These are phyloP conservation scores for Nixonia krombeini DNA, from an alignment of 1,140 invertebrate species.

Conservation along the genomic window DNA sequence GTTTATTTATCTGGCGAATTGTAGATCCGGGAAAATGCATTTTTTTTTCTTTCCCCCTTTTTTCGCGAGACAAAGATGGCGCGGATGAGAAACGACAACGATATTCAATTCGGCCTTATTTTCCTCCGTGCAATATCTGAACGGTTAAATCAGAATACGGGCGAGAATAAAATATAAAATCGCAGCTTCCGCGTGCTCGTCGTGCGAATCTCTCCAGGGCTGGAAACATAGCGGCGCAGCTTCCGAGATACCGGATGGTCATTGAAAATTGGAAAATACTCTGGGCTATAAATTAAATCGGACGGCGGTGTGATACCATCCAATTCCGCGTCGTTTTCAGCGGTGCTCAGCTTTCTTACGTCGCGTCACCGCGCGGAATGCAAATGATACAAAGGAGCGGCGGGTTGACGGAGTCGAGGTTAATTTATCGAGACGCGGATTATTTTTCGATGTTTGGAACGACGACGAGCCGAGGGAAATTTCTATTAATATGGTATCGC, in stretches of 20 bases:
- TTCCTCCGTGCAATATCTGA: slow-evolving; percentile 63
- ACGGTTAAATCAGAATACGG: slow-evolving; percentile 64
- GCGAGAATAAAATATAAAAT: slow-evolving; percentile 66
- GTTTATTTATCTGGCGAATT: too few species aligned
- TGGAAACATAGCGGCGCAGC: slow-evolving; percentile 26
- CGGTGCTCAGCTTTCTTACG: slow-evolving; percentile 16
- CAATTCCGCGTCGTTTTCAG: slow-evolving; percentile 18
- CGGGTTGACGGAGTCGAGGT: too few species aligned
- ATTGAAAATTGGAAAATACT: slow-evolving; percentile 63
- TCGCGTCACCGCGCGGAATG: too few species aligned
- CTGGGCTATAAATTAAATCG: slow-evolving; percentile 57
- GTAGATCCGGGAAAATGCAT: neutral
- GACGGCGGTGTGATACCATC: slow-evolving; percentile 30
- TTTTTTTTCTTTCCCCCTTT: slow-evolving; percentile 9
- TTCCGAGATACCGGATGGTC: slow-evolving; percentile 48
- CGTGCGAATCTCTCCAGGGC: neutral
- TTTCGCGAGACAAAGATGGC: neutral
- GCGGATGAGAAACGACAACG: slow-evolving; percentile 15
- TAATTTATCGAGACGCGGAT: too few species aligned
- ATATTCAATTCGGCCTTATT: slow-evolving; percentile 68
- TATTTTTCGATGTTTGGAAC: too few species aligned
- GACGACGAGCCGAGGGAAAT: too few species aligned
- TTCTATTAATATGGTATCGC: too few species aligned
- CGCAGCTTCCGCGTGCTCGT: slow-evolving; percentile 36
- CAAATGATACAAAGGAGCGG: too few species aligned